Conservation (phyloP, 2,888 invertebrate species). For the Clivina fossor region DNA sequence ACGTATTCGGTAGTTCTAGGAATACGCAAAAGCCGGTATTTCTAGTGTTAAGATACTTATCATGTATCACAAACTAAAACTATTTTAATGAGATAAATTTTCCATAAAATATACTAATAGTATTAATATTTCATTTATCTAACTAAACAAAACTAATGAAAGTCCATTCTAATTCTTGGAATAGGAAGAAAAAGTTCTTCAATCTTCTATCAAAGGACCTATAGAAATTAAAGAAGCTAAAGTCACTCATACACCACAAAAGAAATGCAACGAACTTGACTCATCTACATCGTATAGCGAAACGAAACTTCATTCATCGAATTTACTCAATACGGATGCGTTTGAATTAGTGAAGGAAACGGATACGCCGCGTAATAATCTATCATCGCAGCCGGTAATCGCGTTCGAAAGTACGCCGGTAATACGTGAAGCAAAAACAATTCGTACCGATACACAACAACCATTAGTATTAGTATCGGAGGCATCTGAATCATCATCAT, state of each 20-base stretch:
- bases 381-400: slow-evolving; percentile 45
- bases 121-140: slow-evolving; percentile 3
- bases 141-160: too few relatives aligned
- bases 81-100: background rate
- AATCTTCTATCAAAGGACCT: slow-evolving; percentile 43
- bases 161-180: slow-evolving; percentile 1
- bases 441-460: slow-evolving; percentile 42
- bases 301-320: too few relatives aligned
- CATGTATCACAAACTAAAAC: background rate
- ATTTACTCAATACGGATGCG: too few relatives aligned
- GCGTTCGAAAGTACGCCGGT: slow-evolving; percentile 49
- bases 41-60: background rate
- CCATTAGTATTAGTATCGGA: too few relatives aligned
- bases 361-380: too few relatives aligned
- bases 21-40: slow-evolving; percentile 36
- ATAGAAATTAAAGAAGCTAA: slow-evolving; percentile 54
- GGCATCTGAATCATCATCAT: too few relatives aligned
- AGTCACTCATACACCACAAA: slow-evolving; percentile 48
- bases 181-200: slow-evolving; percentile 4
- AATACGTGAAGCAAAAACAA: slow-evolving; percentile 51
- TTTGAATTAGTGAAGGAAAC: too few relatives aligned
- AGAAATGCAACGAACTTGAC: too few relatives aligned
- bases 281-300: slow-evolving; percentile 23
- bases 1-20: slow-evolving; percentile 18
- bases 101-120: background rate